Evolutionary conservation across 2,888 invertebrate species (phyloP).

Genomic region (Synanthedon tipuliformis): DNA sequence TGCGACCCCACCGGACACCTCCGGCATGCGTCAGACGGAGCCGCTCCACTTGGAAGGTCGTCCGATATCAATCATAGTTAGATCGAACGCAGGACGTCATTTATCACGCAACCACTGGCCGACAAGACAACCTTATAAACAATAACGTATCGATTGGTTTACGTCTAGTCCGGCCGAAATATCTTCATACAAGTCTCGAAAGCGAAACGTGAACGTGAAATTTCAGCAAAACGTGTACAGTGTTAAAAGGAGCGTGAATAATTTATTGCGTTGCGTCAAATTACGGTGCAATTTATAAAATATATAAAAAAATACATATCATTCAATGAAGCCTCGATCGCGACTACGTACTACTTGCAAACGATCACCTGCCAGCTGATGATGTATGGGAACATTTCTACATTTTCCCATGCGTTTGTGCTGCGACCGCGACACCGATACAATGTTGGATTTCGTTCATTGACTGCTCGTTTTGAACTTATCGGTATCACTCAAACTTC

Average conservation of each 20-base stretch:
- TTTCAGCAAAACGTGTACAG: background rate
- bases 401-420: slow-evolving; percentile 33
- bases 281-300: slow-evolving; percentile 39
- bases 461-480: slow-evolving; percentile 5
- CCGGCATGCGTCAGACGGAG: slow-evolving; percentile 37
- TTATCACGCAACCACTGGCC: slow-evolving; percentile 25
- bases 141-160: background rate
- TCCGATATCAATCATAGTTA: slow-evolving; percentile 39
- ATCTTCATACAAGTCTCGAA: no score
- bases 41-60: slow-evolving; percentile 43
- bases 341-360: slow-evolving; percentile 27
- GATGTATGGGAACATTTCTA: slow-evolving; percentile 62
- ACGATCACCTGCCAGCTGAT: slow-evolving; percentile 62
- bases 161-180: no score
- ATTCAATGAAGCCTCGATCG: slow-evolving; percentile 21
- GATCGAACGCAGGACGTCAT: slow-evolving; percentile 18
- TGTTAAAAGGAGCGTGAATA: background rate
- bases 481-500: slow-evolving; percentile 9
- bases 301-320: slow-evolving; percentile 22
- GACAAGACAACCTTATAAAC: background rate
- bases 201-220: no score
- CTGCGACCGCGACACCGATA: slow-evolving; percentile 20
- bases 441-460: slow-evolving; percentile 17
- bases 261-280: slow-evolving; percentile 28
- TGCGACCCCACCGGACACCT: slow-evolving; percentile 28